Evolutionary conservation across 2,797 vertebrate genomes (phyloP).

Genomic region (Myripristis murdjan): DNA sequence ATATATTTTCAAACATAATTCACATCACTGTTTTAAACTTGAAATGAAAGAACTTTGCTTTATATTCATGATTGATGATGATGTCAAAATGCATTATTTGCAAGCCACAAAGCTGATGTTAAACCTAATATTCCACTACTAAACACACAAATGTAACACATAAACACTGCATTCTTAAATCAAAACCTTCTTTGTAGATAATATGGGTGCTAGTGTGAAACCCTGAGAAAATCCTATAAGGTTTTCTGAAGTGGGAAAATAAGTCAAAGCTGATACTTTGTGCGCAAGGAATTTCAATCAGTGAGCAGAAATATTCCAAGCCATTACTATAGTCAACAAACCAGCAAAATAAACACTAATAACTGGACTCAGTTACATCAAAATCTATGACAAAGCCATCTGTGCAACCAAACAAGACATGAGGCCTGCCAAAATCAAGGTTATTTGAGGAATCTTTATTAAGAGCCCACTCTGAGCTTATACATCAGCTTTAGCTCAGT

Average conservation of each 20-base stretch:
- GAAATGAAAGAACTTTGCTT: neutral
- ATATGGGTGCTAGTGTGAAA: neutral
- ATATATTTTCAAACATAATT: slow-evolving; percentile 15
- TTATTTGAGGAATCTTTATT: slow-evolving; percentile 33
- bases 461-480: slow-evolving; percentile 1
- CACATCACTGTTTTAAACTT: neutral
- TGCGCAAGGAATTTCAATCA: slow-evolving; percentile 30
- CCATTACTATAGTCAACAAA: slow-evolving; percentile 32
- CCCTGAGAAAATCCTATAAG: neutral
- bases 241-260: too few relatives aligned
- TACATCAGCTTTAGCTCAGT: slow-evolving; percentile 12
- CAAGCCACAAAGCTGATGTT: slow-evolving; percentile 1
- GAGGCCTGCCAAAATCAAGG: slow-evolving; percentile 34
- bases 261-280: neutral
- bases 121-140: too few relatives aligned
- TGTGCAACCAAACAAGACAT: slow-evolving; percentile 33
- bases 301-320: slow-evolving; percentile 16
- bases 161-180: neutral
- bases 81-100: neutral
- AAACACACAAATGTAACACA: too few relatives aligned
- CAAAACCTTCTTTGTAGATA: neutral
- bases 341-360: slow-evolving; percentile 10
- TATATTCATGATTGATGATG: neutral
- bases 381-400: slow-evolving; percentile 31
- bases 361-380: neutral